Percentiles rank a stretch among this genome's conserved stretches.
Evolutionary conservation across 2,888 invertebrate genomes (phyloP).

Genomic region (Napeogenes sylphis): DNA sequence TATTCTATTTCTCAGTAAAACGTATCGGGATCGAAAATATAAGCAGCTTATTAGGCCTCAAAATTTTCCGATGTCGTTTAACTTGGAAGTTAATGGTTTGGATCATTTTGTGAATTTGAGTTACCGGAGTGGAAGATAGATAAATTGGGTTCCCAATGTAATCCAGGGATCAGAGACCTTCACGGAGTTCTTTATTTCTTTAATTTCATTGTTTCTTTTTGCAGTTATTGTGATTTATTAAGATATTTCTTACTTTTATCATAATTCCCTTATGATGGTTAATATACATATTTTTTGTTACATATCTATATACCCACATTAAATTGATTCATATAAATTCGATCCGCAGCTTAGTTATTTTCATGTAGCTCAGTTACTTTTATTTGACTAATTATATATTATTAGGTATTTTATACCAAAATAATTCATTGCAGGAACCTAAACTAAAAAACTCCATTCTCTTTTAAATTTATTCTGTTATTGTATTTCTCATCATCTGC

Average conservation of each 20-base stretch:
- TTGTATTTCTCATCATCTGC: too few relatives aligned
- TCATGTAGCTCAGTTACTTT: too few relatives aligned
- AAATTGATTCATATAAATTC: too few relatives aligned
- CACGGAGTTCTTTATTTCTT: constrained; percentile 33
- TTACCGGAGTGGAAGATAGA: constrained; percentile 65
- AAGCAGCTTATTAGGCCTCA: constrained; percentile 16
- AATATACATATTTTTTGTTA: neutral
- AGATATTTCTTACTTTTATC: neutral
- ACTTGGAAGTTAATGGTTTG: constrained; percentile 63
- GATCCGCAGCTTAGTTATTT: too few relatives aligned
- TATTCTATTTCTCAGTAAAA: neutral
- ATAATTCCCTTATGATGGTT: neutral
- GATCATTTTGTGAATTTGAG: constrained; percentile 62
- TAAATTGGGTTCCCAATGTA: constrained; percentile 54
- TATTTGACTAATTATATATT: too few relatives aligned
- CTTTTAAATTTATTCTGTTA: too few relatives aligned
- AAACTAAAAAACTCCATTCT: too few relatives aligned
- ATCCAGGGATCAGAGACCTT: constrained; percentile 39
- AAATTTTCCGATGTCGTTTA: constrained; percentile 42
- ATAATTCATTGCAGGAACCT: too few relatives aligned
- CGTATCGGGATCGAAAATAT: neutral
- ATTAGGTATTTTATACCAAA: too few relatives aligned
- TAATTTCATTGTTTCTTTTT: neutral
- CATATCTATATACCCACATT: neutral
- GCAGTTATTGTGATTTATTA: constrained; percentile 1